Percentiles rank a stretch among this genome's conserved stretches.
phyloP scores from a whole-genome alignment of 2,888 invertebrate genomes.

The Drosophila picticornis region DNA sequence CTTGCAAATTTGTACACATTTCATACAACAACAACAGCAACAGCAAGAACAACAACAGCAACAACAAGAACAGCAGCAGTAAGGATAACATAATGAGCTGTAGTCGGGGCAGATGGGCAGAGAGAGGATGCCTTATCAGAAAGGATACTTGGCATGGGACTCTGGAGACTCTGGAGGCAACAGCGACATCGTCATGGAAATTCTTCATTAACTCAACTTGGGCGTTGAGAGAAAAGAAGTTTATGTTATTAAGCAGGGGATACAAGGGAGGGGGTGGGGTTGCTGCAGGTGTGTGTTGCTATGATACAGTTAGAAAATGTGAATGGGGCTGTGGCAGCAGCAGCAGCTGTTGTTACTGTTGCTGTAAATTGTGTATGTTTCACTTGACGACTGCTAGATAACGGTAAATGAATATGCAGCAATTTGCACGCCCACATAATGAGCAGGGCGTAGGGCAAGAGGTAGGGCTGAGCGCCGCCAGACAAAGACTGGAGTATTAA shows the following conservation, averaged over 20 bases:
- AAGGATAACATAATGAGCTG: slow-evolving; percentile 69
- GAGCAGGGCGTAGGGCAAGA: slow-evolving; percentile 42
- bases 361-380: slow-evolving; percentile 68
- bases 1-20: slow-evolving; percentile 68
- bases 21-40: slow-evolving; percentile 25
- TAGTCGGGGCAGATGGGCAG: slow-evolving; percentile 46
- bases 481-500: slow-evolving; percentile 65
- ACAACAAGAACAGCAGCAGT: slow-evolving; percentile 5
- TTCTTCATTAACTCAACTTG: slow-evolving; percentile 81
- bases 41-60: not conserved
- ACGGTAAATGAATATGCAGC: slow-evolving; percentile 82
- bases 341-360: slow-evolving; percentile 57
- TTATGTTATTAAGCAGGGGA: slow-evolving; percentile 75
- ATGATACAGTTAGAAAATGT: slow-evolving; percentile 26
- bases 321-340: slow-evolving; percentile 9
- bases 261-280: slow-evolving; percentile 19
- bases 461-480: slow-evolving; percentile 34
- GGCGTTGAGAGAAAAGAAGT: slow-evolving; percentile 71
- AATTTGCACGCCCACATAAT: slow-evolving; percentile 82
- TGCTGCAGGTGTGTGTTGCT: slow-evolving; percentile 13
- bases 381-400: slow-evolving; percentile 78
- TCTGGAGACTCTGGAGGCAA: not conserved
- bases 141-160: slow-evolving; percentile 46
- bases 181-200: slow-evolving; percentile 77
- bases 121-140: slow-evolving; percentile 51